These are phyloP conservation scores for Lepidocyrtoides sp. DNA, from an alignment of 2,888 invertebrate genomes.

Conservation along the genomic window DNA sequence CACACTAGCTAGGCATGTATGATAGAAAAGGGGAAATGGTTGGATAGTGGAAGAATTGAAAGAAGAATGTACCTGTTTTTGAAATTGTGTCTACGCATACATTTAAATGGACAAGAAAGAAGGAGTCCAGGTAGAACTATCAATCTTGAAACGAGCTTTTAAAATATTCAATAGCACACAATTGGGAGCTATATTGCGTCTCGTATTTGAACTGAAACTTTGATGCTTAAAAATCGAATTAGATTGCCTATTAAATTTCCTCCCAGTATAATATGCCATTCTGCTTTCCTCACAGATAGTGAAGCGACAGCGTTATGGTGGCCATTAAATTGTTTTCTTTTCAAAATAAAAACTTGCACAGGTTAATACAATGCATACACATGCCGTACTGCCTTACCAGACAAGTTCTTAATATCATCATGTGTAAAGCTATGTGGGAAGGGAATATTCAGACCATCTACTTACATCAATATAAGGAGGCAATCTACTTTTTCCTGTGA, in stretches of 20 bases:
- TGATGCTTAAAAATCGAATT: conserved; percentile 72
- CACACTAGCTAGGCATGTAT: no score
- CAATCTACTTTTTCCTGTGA: neutral
- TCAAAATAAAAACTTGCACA: neutral
- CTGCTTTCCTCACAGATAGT: neutral
- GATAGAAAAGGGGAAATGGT: neutral
- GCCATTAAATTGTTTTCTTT: neutral
- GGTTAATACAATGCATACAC: neutral
- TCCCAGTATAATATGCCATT: neutral
- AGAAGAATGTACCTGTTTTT: neutral
- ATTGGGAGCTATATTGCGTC: conserved; percentile 66
- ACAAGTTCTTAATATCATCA: no score
- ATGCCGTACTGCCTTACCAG: neutral
- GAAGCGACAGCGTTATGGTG: no score
- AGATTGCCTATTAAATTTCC: conserved; percentile 23
- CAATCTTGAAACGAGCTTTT: conserved; percentile 69
- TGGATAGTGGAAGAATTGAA: neutral
- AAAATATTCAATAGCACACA: conserved; percentile 75
- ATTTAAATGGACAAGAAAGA: conserved; percentile 16
- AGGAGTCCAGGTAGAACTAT: conserved; percentile 70
- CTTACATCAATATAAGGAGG: neutral
- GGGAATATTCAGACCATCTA: no score
- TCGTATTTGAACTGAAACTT: conserved; percentile 65
- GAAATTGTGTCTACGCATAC: neutral
- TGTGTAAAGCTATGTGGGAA: no score